These are phyloP conservation scores for Tragelaphus strepsiceros DNA, from an alignment of 2,113 vertebrate genomes.

Conservation along the genomic window DNA sequence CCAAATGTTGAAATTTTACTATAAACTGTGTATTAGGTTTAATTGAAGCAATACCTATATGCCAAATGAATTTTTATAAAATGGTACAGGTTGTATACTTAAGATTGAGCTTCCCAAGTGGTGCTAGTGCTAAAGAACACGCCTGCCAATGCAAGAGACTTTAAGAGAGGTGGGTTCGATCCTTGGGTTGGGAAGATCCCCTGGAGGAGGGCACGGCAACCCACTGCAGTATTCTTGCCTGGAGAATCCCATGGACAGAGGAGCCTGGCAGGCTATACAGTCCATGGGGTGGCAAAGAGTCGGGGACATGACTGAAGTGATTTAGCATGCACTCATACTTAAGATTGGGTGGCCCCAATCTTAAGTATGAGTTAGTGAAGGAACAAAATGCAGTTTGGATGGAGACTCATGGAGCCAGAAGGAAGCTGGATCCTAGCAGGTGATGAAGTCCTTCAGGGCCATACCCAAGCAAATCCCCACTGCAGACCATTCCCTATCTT, in stretches of 20 bases:
- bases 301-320: background rate
- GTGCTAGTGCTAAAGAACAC: background rate
- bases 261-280: background rate
- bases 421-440: background rate
- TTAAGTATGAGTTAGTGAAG: background rate
- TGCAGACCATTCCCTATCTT: background rate
- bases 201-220: background rate
- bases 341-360: background rate
- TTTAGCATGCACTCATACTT: background rate
- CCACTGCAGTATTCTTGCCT: background rate
- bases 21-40: slow-evolving; percentile 3
- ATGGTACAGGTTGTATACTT: background rate
- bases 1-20: slow-evolving; percentile 24
- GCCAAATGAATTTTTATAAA: background rate
- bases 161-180: background rate
- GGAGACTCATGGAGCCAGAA: background rate
- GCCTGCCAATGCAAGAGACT: background rate
- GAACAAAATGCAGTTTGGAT: background rate
- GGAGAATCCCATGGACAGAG: background rate
- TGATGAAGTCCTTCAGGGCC: background rate
- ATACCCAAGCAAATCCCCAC: background rate
- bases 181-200: background rate
- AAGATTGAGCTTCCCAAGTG: background rate
- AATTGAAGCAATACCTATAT: background rate
- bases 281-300: background rate